Conservation (phyloP, 2,113 vertebrate genomes). For the Pungitius pungitius region DNA sequence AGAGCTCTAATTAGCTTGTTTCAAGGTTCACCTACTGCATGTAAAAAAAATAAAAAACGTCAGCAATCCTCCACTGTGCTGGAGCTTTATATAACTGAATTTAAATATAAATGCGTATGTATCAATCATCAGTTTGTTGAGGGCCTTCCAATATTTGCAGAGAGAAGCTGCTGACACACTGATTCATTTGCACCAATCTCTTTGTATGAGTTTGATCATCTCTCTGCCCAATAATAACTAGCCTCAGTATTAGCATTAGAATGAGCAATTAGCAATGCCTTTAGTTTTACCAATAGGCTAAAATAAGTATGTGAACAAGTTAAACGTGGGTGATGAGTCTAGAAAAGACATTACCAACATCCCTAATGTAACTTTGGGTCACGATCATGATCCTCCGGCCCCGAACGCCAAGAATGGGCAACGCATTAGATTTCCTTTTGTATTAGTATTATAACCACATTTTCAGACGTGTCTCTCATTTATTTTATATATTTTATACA, state of each 20-base stretch:
- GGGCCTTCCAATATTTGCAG: background rate
- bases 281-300: background rate
- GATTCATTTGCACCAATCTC: background rate
- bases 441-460: background rate
- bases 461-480: background rate
- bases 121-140: background rate
- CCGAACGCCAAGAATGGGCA: background rate
- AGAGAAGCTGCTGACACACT: background rate
- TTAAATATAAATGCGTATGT: fast-evolving
- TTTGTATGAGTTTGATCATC: background rate
- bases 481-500: no score
- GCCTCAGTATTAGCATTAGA: background rate
- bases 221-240: background rate
- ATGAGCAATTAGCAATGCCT: background rate
- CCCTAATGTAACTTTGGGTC: no score
- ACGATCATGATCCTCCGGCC: no score
- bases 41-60: slow-evolving; percentile 40
- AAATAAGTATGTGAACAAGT: background rate
- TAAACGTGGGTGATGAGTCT: no score
- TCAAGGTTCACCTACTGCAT: slow-evolving; percentile 69
- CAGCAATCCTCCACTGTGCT: background rate
- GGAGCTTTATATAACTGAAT: slow-evolving; percentile 27
- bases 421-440: background rate
- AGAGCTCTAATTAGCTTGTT: slow-evolving; percentile 76
- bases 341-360: no score